Percentiles rank a stretch among this genome's conserved stretches.
phyloP scores from a whole-genome alignment of 2,113 vertebrate genomes.

The Hypomesus transpacificus region DNA sequence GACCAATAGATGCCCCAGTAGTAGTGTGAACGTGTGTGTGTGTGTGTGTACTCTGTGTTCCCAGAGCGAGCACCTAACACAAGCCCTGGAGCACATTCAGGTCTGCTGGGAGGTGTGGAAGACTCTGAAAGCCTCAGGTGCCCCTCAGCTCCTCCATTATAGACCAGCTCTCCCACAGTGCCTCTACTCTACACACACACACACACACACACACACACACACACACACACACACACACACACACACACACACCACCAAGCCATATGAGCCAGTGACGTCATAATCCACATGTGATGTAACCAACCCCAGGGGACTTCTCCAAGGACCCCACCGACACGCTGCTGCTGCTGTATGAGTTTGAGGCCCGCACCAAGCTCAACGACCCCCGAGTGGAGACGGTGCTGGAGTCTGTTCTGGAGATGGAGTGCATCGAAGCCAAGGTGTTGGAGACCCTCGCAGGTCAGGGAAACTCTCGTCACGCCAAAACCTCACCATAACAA shows the following conservation, averaged over 20 bases:
- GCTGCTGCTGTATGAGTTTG: constrained; percentile 90
- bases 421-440: constrained; percentile 77
- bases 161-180: no score
- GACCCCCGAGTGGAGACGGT: constrained; percentile 77
- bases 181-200: no score
- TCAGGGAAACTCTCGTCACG: constrained; percentile 46
- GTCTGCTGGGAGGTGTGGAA: constrained; percentile 81
- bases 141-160: not conserved
- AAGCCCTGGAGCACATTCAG: constrained; percentile 77
- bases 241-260: no score
- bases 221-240: no score
- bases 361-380: constrained; percentile 82
- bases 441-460: constrained; percentile 84
- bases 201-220: no score
- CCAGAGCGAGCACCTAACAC: constrained; percentile 73
- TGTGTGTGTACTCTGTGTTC: constrained; percentile 22
- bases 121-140: constrained; percentile 82
- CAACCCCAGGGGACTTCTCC: constrained; percentile 69
- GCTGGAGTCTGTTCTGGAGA: constrained; percentile 80
- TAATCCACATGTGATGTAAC: not conserved
- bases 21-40: not conserved
- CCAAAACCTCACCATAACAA: no score
- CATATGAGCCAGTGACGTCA: no score
- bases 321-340: constrained; percentile 79
- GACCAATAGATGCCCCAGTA: constrained; percentile 22